Evolutionary conservation across 2,888 invertebrate species (phyloP).

Genomic region (Matsumyia berberina): DNA sequence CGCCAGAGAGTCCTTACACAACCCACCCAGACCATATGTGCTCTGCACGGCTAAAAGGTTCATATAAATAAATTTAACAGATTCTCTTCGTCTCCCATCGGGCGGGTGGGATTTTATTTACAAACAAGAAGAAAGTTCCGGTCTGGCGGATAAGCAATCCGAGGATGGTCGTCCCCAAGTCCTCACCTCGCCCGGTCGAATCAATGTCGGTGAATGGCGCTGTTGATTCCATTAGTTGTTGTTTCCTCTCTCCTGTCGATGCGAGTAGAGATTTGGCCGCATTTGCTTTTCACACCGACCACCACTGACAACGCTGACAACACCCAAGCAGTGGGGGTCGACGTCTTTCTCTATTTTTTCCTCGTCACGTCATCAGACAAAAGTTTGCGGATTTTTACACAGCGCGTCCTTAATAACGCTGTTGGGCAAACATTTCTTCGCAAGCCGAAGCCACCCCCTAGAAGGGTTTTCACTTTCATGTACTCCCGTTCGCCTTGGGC

Average conservation of each 20-base stretch:
- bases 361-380: constrained; percentile 74
- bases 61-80: constrained; percentile 76
- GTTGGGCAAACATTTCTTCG: constrained; percentile 67
- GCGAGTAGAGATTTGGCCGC: constrained; percentile 61
- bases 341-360: constrained; percentile 59
- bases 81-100: constrained; percentile 53
- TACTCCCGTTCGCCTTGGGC: constrained; percentile 43
- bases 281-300: constrained; percentile 41
- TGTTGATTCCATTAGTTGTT: constrained; percentile 73
- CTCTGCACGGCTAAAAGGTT: constrained; percentile 69
- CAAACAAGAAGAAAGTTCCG: constrained; percentile 75
- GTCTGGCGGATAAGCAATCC: constrained; percentile 75
- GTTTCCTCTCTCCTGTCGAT: constrained; percentile 50
- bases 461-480: constrained; percentile 75
- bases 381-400: constrained; percentile 74
- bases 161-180: constrained; percentile 30
- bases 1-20: constrained; percentile 59
- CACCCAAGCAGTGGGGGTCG: constrained; percentile 8
- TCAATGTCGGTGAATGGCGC: constrained; percentile 63
- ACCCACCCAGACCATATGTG: constrained; percentile 42
- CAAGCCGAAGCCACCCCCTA: constrained; percentile 19
- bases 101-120: constrained; percentile 65
- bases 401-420: constrained; percentile 69
- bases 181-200: constrained; percentile 35
- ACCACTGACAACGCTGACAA: constrained; percentile 12